Evolutionary conservation across 2,888 invertebrate species (phyloP).

Genomic region (Cantharis rustica): DNA sequence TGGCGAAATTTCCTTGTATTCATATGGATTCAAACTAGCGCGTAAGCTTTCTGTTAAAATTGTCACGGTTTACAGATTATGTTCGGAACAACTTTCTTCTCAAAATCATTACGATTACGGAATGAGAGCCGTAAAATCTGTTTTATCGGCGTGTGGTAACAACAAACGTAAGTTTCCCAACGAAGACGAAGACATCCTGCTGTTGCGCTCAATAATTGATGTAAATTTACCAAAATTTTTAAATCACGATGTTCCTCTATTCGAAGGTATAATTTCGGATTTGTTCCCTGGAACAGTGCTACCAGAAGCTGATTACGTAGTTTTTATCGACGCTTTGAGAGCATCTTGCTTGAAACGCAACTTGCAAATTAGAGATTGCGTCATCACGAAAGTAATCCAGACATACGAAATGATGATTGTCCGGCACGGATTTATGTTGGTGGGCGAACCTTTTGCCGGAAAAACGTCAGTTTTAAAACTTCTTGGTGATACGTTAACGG

Average conservation of each 20-base stretch:
- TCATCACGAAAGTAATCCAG: conserved; percentile 84
- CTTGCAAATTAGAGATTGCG: conserved; percentile 76
- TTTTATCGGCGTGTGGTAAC: conserved; percentile 81
- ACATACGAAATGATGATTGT: conserved; percentile 95
- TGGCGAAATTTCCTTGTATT: conserved; percentile 83
- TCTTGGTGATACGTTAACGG: conserved; percentile 73
- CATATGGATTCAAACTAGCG: conserved; percentile 79
- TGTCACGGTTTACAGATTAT: conserved; percentile 79
- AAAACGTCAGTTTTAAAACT: conserved; percentile 82
- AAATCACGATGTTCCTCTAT: conserved; percentile 84
- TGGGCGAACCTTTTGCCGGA: conserved; percentile 81
- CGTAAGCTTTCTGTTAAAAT: conserved; percentile 79
- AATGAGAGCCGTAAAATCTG: conserved; percentile 88
- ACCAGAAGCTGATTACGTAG: conserved; percentile 74
- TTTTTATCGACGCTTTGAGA: conserved; percentile 70
- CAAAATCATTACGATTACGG: conserved; percentile 89
- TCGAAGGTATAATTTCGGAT: conserved; percentile 90
- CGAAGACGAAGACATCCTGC: conserved; percentile 77
- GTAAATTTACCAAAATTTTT: conserved; percentile 93
- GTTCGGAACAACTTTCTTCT: conserved; percentile 82
- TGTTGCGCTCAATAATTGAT: conserved; percentile 84
- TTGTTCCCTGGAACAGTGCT: conserved; percentile 81
- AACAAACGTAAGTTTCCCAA: conserved; percentile 77
- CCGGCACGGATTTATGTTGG: conserved; percentile 90
- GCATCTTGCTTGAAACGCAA: conserved; percentile 67